Conservation (phyloP, 1,140 invertebrate genomes). For the Penaeus chinensis region DNA sequence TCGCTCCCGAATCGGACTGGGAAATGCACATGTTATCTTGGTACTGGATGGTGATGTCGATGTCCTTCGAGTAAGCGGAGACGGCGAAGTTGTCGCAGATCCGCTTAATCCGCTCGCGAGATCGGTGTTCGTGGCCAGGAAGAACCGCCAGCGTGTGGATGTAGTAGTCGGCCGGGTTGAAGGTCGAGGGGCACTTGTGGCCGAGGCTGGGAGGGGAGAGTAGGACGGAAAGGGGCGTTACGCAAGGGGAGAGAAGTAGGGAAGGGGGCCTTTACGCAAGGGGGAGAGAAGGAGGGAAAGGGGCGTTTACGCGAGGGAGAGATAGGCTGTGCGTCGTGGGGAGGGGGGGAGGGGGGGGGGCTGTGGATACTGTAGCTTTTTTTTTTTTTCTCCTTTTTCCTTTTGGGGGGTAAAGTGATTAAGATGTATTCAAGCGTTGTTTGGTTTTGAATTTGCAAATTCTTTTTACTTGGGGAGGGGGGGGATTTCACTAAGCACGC, state of each 20-base stretch:
- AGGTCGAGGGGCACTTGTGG: conserved; percentile 79
- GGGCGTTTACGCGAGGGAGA: background rate
- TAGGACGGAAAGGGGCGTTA: background rate
- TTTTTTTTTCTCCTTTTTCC: no score
- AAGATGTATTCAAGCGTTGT: no score
- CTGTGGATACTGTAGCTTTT: background rate
- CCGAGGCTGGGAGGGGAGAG: conserved; percentile 73
- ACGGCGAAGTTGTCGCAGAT: conserved; percentile 83
- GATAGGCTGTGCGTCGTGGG: background rate
- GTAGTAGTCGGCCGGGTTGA: conserved; percentile 81
- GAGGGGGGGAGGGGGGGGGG: no score
- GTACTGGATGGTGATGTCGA: conserved; percentile 67
- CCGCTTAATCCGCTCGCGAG: conserved; percentile 74
- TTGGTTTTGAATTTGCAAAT: no score
- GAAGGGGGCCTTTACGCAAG: background rate
- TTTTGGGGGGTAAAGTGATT: no score
- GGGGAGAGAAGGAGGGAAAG: background rate
- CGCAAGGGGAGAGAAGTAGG: background rate
- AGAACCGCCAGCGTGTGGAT: conserved; percentile 75
- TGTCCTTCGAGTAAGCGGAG: conserved; percentile 80
- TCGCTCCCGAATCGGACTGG: conserved; percentile 36
- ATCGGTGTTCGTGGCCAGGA: conserved; percentile 71
- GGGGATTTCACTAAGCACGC: background rate
- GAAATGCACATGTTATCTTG: conserved; percentile 62
- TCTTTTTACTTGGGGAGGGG: no score